Percentiles rank a stretch among this genome's conserved stretches.
Conservation (phyloP, 2,113 vertebrate genomes). For the Tapirus terrestris region DNA sequence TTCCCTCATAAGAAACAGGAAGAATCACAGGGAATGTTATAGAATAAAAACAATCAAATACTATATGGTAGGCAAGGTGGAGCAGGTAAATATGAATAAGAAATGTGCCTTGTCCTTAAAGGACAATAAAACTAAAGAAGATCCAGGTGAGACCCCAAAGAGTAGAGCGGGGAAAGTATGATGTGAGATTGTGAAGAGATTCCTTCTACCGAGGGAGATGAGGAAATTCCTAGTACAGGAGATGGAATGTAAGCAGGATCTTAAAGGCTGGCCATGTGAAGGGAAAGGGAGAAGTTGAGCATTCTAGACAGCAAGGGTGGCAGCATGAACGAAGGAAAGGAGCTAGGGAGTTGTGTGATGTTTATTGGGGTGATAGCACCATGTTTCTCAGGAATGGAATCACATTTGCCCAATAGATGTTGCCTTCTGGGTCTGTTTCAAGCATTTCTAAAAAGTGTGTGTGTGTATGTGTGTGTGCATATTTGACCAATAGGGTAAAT, state of each 20-base stretch:
- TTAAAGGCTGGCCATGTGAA: background rate
- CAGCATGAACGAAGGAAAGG: background rate
- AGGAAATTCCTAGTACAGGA: background rate
- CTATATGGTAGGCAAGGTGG: background rate
- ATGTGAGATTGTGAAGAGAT: background rate
- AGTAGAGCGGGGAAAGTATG: background rate
- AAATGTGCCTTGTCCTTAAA: background rate
- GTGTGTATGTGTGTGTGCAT: too few relatives aligned
- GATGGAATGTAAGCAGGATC: background rate
- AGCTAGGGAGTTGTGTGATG: background rate
- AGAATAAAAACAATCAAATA: background rate
- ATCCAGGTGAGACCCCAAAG: background rate
- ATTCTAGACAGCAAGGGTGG: background rate
- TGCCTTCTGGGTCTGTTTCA: background rate
- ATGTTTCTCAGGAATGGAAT: background rate
- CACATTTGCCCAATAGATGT: background rate
- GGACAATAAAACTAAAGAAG: background rate
- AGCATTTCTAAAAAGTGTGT: background rate
- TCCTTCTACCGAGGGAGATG: background rate
- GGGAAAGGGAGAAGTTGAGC: background rate
- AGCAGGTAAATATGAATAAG: background rate
- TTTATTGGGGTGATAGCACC: background rate
- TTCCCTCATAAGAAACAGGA: background rate
- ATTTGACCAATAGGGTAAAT: background rate
- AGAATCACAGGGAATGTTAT: background rate